Conservation (phyloP, 2,797 vertebrate genomes). For the Merluccius polli region DNA sequence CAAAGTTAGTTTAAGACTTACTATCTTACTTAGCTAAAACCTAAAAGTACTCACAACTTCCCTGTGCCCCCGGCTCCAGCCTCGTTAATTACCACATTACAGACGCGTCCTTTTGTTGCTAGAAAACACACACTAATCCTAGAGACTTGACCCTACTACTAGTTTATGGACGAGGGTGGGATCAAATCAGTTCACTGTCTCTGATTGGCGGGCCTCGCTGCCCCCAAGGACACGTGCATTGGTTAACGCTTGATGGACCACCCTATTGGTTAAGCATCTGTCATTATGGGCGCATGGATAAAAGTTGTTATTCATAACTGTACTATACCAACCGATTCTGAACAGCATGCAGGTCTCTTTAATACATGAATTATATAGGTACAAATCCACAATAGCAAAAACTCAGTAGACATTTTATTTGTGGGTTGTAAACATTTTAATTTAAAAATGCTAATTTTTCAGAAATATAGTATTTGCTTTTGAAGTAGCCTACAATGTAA, state of each 20-base stretch:
- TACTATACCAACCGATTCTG: background rate
- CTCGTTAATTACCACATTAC: background rate
- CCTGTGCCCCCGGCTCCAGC: background rate
- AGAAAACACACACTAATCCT: background rate
- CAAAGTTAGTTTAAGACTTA: background rate
- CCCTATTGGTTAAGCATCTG: slow-evolving; percentile 28
- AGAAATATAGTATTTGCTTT: background rate
- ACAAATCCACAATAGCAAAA: background rate
- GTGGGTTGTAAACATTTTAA: background rate
- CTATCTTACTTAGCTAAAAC: background rate
- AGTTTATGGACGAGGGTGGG: slow-evolving; percentile 38
- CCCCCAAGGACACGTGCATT: slow-evolving; percentile 18
- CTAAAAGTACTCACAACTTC: background rate
- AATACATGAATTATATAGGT: background rate
- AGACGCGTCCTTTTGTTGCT: background rate
- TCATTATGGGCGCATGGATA: background rate
- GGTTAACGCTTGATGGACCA: slow-evolving; percentile 14
- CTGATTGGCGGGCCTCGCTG: slow-evolving; percentile 42
- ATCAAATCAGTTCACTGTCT: slow-evolving; percentile 4
- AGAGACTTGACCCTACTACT: slow-evolving; percentile 12
- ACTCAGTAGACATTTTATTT: background rate
- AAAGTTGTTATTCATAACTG: background rate
- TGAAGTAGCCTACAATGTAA: slow-evolving; percentile 11
- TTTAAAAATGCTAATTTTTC: background rate
- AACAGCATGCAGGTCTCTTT: background rate